Conservation (phyloP, 1,140 invertebrate species). For the Drosophila ficusphila region DNA sequence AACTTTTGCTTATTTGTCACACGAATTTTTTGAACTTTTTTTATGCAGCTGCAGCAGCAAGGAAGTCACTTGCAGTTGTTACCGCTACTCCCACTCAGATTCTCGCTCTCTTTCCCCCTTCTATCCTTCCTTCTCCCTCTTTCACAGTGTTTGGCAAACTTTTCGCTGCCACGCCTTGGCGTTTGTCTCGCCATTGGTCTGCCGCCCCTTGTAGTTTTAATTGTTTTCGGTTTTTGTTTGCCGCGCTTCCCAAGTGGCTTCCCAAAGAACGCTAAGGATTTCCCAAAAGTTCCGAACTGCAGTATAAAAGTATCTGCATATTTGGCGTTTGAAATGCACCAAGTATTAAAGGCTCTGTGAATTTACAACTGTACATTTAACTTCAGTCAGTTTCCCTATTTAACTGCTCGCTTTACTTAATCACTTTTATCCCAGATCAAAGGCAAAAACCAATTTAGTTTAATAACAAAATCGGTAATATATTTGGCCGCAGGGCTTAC, state of each 20-base stretch:
- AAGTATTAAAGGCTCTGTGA: neutral
- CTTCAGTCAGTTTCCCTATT: too few species aligned
- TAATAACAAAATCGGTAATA: neutral
- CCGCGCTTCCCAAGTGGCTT: slow-evolving; percentile 35
- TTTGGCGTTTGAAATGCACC: neutral
- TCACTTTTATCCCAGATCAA: too few species aligned
- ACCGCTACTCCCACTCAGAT: slow-evolving; percentile 20
- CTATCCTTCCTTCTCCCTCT: neutral
- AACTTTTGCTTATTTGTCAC: slow-evolving; percentile 81
- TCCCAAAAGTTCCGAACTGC: neutral
- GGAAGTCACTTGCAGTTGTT: slow-evolving; percentile 71
- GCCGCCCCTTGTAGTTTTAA: slow-evolving; percentile 55
- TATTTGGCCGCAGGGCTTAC: too few species aligned
- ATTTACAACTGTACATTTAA: too few species aligned
- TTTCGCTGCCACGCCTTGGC: slow-evolving; percentile 50
- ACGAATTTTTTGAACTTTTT: slow-evolving; percentile 50
- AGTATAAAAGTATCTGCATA: neutral
- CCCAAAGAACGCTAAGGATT: slow-evolving; percentile 39
- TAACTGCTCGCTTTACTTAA: too few species aligned
- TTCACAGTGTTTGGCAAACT: slow-evolving; percentile 55
- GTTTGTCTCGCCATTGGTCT: slow-evolving; percentile 53
- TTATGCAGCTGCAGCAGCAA: slow-evolving; percentile 26
- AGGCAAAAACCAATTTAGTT: neutral
- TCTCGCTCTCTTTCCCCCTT: neutral
- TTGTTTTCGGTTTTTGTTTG: slow-evolving; percentile 61